These are phyloP conservation scores for Melitaea cinxia DNA, from an alignment of 1,140 invertebrate species.

Conservation along the genomic window DNA sequence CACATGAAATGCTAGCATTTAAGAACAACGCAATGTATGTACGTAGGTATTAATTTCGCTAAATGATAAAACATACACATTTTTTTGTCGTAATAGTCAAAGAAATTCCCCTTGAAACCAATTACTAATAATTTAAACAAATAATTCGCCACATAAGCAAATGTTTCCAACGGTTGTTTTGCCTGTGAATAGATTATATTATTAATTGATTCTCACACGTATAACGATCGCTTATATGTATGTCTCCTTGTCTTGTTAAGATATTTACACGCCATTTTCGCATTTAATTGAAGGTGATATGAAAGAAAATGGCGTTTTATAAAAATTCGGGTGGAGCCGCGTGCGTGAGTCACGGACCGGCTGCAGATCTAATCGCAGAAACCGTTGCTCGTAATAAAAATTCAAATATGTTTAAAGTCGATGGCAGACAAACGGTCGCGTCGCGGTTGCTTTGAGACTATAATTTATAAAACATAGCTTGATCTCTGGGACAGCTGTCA, in stretches of 20 bases:
- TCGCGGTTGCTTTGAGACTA: constrained; percentile 34
- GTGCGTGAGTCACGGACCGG: constrained; percentile 56
- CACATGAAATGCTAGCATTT: neutral
- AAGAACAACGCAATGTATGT: neutral
- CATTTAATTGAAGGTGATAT: constrained; percentile 16
- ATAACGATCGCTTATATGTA: constrained; percentile 3
- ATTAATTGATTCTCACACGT: constrained; percentile 9
- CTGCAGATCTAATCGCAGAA: constrained; percentile 53
- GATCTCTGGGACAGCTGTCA: no score
- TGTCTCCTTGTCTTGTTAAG: neutral
- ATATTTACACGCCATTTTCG: constrained; percentile 9
- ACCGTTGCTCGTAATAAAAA: constrained; percentile 65
- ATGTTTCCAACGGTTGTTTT: constrained; percentile 26
- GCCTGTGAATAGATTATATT: constrained; percentile 21
- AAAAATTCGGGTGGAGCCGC: constrained; percentile 30
- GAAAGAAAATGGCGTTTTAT: constrained; percentile 19
- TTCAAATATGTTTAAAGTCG: constrained; percentile 48
- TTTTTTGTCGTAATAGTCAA: neutral
- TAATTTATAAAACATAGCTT: no score
- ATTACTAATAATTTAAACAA: constrained; percentile 18
- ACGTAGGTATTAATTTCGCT: neutral
- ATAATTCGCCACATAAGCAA: constrained; percentile 8
- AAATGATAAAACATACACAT: neutral
- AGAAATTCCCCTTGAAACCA: constrained; percentile 8
- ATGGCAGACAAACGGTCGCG: constrained; percentile 50